phyloP scores from a whole-genome alignment of 2,113 vertebrate genomes.

The Chaenogobius annularis region DNA sequence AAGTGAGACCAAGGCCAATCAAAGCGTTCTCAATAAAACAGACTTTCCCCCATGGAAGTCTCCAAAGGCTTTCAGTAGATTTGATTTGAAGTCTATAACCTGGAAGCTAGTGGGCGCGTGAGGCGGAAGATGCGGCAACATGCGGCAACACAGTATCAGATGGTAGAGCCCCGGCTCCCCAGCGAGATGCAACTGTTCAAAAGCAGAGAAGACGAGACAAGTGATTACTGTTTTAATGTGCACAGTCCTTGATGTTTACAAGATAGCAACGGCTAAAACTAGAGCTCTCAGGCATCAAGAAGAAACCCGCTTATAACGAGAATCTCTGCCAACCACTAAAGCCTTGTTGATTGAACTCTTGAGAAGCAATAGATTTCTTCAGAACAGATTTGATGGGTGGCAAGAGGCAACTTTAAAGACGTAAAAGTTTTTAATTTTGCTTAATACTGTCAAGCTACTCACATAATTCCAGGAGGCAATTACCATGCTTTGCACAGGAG shows the following conservation, averaged over 20 bases:
- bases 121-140: constrained; percentile 34
- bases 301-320: constrained; percentile 21
- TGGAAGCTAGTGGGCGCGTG: constrained; percentile 29
- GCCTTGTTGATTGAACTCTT: constrained; percentile 19
- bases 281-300: constrained; percentile 32
- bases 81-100: constrained; percentile 59
- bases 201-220: constrained; percentile 8
- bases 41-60: constrained; percentile 44
- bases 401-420: constrained; percentile 21
- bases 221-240: constrained; percentile 13
- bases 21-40: constrained; percentile 57
- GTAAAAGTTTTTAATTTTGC: constrained; percentile 30
- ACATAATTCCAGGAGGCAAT: constrained; percentile 21
- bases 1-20: constrained; percentile 56
- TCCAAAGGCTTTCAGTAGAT: constrained; percentile 48
- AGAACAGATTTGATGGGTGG: constrained; percentile 18
- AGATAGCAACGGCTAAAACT: constrained; percentile 13
- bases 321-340: constrained; percentile 29
- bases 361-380: constrained; percentile 20
- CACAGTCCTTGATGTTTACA: constrained; percentile 26
- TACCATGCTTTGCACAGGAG: constrained; percentile 21
- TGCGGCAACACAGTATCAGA: constrained; percentile 29
- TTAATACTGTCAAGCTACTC: constrained; percentile 8
- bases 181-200: constrained; percentile 27
- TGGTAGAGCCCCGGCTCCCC: constrained; percentile 27